Evolutionary conservation across 2,113 vertebrate species (phyloP).

Genomic region (Osmerus mordax): DNA sequence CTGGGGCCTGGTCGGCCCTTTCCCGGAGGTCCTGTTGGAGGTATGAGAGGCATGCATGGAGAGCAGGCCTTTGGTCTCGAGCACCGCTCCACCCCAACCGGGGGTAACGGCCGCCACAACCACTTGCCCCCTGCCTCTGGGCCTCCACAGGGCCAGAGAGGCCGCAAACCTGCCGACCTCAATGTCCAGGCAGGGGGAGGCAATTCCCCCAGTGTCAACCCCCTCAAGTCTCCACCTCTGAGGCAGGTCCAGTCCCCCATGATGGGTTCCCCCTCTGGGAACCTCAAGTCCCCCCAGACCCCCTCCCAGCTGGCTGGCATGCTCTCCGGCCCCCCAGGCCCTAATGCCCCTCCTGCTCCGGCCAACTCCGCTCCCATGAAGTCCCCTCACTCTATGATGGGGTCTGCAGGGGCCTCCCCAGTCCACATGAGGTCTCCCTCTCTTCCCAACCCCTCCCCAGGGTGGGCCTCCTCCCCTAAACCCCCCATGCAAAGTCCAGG

Average conservation of each 20-base stretch:
- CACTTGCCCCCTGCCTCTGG: conserved; percentile 82
- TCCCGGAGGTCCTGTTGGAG: conserved; percentile 80
- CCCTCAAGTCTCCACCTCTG: conserved; percentile 93
- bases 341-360: conserved; percentile 78
- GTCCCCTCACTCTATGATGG: conserved; percentile 92
- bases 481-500: conserved; percentile 97
- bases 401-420: conserved; percentile 96
- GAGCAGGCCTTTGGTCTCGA: conserved; percentile 87
- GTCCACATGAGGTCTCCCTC: conserved; percentile 99
- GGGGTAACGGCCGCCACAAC: conserved; percentile 90
- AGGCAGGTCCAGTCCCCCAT: conserved; percentile 98
- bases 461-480: conserved; percentile 97
- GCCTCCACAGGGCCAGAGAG: conserved; percentile 72
- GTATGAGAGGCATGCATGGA: conserved; percentile 83
- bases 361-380: conserved; percentile 90
- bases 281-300: conserved; percentile 97
- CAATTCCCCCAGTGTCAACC: conserved; percentile 95
- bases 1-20: conserved; percentile 89
- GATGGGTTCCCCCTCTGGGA: conserved; percentile 95
- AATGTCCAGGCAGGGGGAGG: conserved; percentile 86
- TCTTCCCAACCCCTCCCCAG: conserved; percentile 93
- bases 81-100: conserved; percentile 82
- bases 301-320: conserved; percentile 97
- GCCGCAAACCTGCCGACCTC: conserved; percentile 88
- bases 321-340: conserved; percentile 86